These are phyloP conservation scores for Prenolepis imparis DNA, from an alignment of 2,888 invertebrate genomes.

Conservation along the genomic window DNA sequence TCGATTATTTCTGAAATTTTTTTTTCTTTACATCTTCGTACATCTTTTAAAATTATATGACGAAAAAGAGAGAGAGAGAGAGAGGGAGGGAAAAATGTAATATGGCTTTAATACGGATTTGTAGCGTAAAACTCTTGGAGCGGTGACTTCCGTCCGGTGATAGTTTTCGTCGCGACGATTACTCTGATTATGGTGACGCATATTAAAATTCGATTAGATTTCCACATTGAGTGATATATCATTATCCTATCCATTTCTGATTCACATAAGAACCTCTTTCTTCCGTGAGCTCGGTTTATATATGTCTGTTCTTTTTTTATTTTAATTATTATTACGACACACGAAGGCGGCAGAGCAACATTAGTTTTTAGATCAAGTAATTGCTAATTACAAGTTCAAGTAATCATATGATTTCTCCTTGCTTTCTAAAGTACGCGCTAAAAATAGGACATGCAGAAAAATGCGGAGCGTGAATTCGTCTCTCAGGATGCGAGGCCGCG, in stretches of 20 bases:
- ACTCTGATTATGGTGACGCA: background rate
- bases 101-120: background rate
- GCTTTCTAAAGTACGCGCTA: constrained; percentile 50
- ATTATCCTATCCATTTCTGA: background rate
- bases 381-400: constrained; percentile 35
- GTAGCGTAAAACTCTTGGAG: background rate
- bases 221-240: background rate
- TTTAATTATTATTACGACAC: constrained; percentile 9
- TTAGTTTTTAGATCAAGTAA: constrained; percentile 39
- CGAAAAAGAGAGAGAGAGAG: background rate
- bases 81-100: background rate
- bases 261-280: background rate
- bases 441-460: constrained; percentile 61
- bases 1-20: background rate
- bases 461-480: constrained; percentile 76
- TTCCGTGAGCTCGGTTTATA: background rate
- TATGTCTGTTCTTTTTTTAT: background rate
- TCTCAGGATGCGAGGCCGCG: constrained; percentile 73
- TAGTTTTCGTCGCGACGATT: background rate
- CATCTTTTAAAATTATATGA: background rate
- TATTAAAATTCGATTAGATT: background rate
- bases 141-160: background rate
- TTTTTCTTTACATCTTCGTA: background rate
- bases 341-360: background rate
- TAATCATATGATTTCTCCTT: constrained; percentile 46